phyloP scores from a whole-genome alignment of 2,113 vertebrate species.

The Craseonycteris thonglongyai region DNA sequence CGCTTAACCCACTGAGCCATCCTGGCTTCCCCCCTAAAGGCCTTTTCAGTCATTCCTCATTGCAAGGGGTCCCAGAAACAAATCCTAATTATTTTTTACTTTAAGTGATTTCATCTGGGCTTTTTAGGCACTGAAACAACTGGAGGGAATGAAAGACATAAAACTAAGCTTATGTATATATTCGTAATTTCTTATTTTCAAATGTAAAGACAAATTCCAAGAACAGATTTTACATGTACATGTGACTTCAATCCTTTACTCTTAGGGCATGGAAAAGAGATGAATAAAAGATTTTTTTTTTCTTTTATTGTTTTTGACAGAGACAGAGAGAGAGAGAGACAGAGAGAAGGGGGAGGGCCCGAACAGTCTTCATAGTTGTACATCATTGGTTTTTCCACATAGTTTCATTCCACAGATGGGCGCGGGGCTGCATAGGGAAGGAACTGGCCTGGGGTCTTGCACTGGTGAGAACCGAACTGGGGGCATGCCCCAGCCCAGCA shows the following conservation, averaged over 20 bases:
- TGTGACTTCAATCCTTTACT: background rate
- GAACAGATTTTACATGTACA: background rate
- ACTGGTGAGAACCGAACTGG: too few relatives aligned
- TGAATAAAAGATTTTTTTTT: background rate
- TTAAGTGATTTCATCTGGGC: background rate
- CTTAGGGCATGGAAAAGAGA: background rate
- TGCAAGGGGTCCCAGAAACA: background rate
- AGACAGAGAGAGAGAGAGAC: too few relatives aligned
- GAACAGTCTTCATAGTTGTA: too few relatives aligned
- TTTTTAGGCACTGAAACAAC: background rate
- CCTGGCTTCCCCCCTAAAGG: too few relatives aligned
- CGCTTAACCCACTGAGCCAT: too few relatives aligned
- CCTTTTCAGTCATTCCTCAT: rapidly evolving
- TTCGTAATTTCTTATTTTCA: background rate
- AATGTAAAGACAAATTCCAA: background rate
- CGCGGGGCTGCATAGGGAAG: too few relatives aligned
- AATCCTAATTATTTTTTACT: background rate
- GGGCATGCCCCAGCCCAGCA: too few relatives aligned
- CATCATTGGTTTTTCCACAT: too few relatives aligned
- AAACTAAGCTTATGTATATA: background rate
- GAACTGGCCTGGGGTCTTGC: too few relatives aligned
- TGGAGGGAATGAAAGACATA: background rate
- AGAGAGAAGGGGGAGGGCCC: too few relatives aligned
- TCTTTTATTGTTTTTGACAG: too few relatives aligned
- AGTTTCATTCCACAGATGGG: too few relatives aligned